Base-by-base conservation (phyloP, 2,113 vertebrate species). In the Odontesthes bonariensis region DNA sequence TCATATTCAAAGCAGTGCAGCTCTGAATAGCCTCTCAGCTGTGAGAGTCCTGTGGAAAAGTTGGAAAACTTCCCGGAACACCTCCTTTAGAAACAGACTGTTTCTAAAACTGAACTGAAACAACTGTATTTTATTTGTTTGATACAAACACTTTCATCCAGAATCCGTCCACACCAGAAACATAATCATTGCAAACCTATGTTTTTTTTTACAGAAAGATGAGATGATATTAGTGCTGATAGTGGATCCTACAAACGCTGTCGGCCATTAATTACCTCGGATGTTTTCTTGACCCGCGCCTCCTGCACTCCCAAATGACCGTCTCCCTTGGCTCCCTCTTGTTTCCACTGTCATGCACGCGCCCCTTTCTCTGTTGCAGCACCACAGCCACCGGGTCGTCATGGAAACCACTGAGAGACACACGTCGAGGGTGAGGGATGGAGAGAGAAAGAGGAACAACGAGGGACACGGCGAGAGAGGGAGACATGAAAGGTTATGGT, bases 351-450 rank as follows among this genome's bases (percentile, higher is more conserved):
- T 73, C 86, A 77, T 70, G 87, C 82, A 84, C 88, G 86, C 82
- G 86, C 87, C 66, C 81, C 83, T 92, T 91, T 92, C 74, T 92
- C 88, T 86, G 84, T 89, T 68, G 75, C 91, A 73, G 69, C 87
- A 83, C 69, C 87, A 89, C 86, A 89, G 89, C 91, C 92, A 90
- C 85, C 77, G 60, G 77, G 93, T 92, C 90, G 86, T 86, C 86
- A 92, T 94, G 91, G 93, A 92, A 94, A 95, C 93, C 91, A 65
- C 74, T 75, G 88, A 93, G 93, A 92, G 91, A 92, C 91, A 92
- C 91, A 84, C 88, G 86, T 93, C 84, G 87, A 90, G 93, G 90
- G 88, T 92, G 93, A 93, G 93, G 88, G 93, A 92, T 87, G 73
- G 73, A 65, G 84, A 67, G n/a, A n/a, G 65, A 57, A 76, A 83